Conservation (phyloP, 1,140 invertebrate species). For the Tribolium castaneum region DNA sequence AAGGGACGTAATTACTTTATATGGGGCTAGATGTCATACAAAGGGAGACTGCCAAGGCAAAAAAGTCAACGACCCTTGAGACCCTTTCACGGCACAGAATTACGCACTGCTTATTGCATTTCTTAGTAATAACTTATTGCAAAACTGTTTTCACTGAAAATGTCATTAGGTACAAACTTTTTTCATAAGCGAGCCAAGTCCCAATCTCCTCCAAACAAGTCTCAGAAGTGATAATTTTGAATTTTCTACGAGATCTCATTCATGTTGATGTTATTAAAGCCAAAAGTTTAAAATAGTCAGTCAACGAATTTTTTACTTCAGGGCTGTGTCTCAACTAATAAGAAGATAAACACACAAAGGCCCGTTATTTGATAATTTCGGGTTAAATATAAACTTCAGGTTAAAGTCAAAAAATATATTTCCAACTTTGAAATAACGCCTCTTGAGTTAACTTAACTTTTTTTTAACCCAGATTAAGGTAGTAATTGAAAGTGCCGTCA, state of each 20-base stretch:
- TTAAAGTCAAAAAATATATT: no score
- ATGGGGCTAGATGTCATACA: conserved; percentile 27
- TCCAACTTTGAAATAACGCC: no score
- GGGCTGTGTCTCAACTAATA: no score
- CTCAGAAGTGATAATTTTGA: not conserved
- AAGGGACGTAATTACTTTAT: conserved; percentile 42
- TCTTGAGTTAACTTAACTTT: no score
- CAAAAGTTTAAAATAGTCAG: no score
- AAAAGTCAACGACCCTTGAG: conserved; percentile 15
- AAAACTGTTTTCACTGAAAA: not conserved
- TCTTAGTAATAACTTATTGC: not conserved
- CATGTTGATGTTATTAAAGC: no score
- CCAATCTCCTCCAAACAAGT: not conserved
- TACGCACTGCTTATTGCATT: not conserved
- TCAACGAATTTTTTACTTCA: no score
- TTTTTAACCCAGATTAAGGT: no score
- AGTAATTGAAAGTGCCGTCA: no score
- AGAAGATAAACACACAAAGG: no score
- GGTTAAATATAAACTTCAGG: no score
- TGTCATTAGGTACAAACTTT: not conserved
- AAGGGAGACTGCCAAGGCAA: not conserved
- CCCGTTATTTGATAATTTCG: no score
- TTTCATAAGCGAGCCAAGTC: not conserved
- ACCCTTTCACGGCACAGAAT: not conserved
- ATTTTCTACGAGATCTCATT: not conserved